These are phyloP conservation scores for Hymenopus coronatus DNA, from an alignment of 2,888 invertebrate species.

Conservation along the genomic window DNA sequence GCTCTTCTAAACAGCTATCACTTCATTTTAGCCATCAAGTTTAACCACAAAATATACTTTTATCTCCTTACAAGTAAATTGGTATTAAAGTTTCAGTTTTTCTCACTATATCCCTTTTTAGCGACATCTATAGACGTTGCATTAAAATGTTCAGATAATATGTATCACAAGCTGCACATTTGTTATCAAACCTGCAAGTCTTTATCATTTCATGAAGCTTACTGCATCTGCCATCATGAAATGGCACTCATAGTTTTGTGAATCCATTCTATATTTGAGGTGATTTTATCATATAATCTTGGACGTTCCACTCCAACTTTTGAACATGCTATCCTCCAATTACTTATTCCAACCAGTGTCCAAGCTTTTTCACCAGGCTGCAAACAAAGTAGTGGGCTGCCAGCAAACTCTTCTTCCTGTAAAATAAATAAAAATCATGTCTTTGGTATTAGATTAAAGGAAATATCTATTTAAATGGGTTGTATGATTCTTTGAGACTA, in stretches of 20 bases:
- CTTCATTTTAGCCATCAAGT: background rate
- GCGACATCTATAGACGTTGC: background rate
- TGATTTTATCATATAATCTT: constrained; percentile 77
- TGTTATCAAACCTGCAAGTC: background rate
- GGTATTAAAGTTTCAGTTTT: background rate
- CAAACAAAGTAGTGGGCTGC: constrained; percentile 81
- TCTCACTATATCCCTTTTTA: background rate
- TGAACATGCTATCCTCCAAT: constrained; percentile 83
- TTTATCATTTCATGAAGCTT: background rate
- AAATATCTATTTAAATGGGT: background rate
- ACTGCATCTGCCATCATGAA: constrained; percentile 1
- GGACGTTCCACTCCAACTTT: constrained; percentile 75
- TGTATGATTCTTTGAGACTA: no score
- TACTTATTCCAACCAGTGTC: constrained; percentile 77
- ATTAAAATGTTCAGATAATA: background rate
- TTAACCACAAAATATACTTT: background rate
- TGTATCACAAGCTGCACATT: background rate
- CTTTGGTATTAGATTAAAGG: background rate
- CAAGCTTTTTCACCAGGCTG: constrained; percentile 63
- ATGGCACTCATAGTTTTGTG: constrained; percentile 63
- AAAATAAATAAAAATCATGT: constrained; percentile 31
- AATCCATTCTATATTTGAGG: constrained; percentile 84
- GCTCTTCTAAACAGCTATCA: background rate
- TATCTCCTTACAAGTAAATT: background rate
- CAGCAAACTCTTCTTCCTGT: constrained; percentile 85